Base-by-base conservation (phyloP, 2,888 invertebrate genomes). In the Ligdia adustata region DNA sequence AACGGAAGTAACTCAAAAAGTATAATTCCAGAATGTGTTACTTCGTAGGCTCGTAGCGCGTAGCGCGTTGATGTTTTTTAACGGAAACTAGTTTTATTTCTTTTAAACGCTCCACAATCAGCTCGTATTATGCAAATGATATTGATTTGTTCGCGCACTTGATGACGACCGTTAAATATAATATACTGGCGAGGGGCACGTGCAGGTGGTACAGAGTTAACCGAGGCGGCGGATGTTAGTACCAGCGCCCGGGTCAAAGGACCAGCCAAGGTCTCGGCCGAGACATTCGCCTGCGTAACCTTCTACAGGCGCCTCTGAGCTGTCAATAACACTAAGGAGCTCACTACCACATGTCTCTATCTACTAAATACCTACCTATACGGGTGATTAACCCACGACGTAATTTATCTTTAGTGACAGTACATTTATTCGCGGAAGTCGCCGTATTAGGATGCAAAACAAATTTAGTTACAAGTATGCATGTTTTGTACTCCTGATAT, bases 221-320 rank as follows among this genome's bases (percentile, higher is more conserved):
- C n/a, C n/a, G n/a, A 62, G 65, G 57, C 69, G 60, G 62, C 77
- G 72, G 72, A 69, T 72, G 72, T 72, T 66, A 75, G 68, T 72
- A 68, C 75, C 70, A 72, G 64, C 63, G 60, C 64, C n/a, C 72
- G 75, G 87, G 81, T 88, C 87, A 87, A 82, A 82, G 81, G 83
- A 86, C 88, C 66, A 55, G 62, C 69, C 87, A 86, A 88, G 87
- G 88, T 78, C 78, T 64, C 55, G 65, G 64, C 63, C 71, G 69
- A 77, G 75, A 79, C 80, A 76, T 80, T 80, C 76, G 74, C 76
- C 75, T 74, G 79, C 68, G 72, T 77, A 77, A 77, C 79, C 79
- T 80, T 76, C 63, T 62, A 61, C 62, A 72, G 71, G 76, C 75
- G 73, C 77, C 78, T 74, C 66, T 52, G 56, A 48, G 48, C 33